Conservation (phyloP, 2,797 vertebrate genomes). For the Bradypus variegatus region DNA sequence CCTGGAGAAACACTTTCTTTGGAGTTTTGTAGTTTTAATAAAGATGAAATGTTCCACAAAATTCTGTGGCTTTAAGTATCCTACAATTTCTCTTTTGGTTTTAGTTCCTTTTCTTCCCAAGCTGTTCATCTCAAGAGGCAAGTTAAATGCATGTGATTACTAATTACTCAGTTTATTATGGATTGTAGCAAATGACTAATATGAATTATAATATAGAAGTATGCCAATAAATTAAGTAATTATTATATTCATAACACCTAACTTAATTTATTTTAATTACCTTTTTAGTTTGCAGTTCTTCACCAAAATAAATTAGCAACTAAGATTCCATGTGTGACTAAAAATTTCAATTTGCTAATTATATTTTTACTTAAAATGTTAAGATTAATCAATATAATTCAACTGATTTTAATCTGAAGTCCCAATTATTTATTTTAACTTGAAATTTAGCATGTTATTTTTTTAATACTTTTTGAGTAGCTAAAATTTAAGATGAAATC, state of each 20-base stretch:
- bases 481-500: constrained; percentile 23
- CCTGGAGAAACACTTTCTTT: background rate
- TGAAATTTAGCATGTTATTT: constrained; percentile 29
- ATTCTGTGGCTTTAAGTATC: constrained; percentile 52
- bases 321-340: constrained; percentile 53
- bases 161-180: constrained; percentile 69
- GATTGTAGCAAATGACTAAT: constrained; percentile 67
- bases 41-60: background rate
- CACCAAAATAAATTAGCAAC: constrained; percentile 47
- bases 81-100: constrained; percentile 75
- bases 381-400: constrained; percentile 29
- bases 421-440: constrained; percentile 2
- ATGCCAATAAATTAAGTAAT: constrained; percentile 58
- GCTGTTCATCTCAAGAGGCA: constrained; percentile 94
- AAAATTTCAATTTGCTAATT: constrained; percentile 64
- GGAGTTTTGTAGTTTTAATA: constrained; percentile 1
- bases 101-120: constrained; percentile 87
- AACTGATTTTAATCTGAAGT: constrained; percentile 41
- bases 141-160: constrained; percentile 78
- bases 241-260: constrained; percentile 62
- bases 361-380: constrained; percentile 50
- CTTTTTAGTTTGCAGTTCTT: constrained; percentile 55
- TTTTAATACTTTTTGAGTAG: background rate
- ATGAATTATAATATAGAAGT: constrained; percentile 51
- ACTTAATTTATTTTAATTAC: constrained; percentile 50